Evolutionary conservation across 1,140 invertebrate species (phyloP).

Genomic region (Trachelipus rathkii): DNA sequence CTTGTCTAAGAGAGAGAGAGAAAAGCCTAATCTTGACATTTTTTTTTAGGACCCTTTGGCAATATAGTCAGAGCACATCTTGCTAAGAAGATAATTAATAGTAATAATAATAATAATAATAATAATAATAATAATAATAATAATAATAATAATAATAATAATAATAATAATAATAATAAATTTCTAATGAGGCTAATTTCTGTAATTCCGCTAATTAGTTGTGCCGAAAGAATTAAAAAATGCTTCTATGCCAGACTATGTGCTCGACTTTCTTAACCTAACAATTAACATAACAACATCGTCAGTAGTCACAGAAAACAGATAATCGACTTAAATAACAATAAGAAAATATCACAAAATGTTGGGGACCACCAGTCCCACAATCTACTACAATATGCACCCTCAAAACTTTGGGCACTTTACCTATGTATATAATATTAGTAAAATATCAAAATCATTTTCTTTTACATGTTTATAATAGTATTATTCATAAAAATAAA

Average conservation of each 20-base stretch:
- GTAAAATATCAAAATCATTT: slow-evolving; percentile 44
- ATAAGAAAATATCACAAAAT: slow-evolving; percentile 47
- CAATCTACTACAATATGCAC: slow-evolving; percentile 36
- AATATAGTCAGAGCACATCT: no score
- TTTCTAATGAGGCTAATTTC: no score
- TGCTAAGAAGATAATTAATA: no score
- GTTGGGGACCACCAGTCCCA: slow-evolving; percentile 39
- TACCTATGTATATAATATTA: slow-evolving; percentile 38
- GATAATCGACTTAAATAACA: slow-evolving; percentile 46
- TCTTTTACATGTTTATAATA: slow-evolving; percentile 36
- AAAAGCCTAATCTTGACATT: no score
- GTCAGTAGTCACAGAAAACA: slow-evolving; percentile 47
- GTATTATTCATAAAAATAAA: slow-evolving; percentile 41
- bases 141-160: neutral
- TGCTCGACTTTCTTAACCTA: slow-evolving; percentile 39
- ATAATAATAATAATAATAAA: no score
- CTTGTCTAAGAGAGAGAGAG: no score
- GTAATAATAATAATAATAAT: no score
- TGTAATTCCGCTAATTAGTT: no score
- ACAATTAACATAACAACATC: slow-evolving; percentile 43
- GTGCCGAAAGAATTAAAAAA: neutral
- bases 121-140: no score
- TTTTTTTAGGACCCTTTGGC: no score
- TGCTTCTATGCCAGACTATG: neutral
- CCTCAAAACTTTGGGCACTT: slow-evolving; percentile 19